phyloP scores from a whole-genome alignment of 2,797 vertebrate genomes.

The Buceros bicornis region DNA sequence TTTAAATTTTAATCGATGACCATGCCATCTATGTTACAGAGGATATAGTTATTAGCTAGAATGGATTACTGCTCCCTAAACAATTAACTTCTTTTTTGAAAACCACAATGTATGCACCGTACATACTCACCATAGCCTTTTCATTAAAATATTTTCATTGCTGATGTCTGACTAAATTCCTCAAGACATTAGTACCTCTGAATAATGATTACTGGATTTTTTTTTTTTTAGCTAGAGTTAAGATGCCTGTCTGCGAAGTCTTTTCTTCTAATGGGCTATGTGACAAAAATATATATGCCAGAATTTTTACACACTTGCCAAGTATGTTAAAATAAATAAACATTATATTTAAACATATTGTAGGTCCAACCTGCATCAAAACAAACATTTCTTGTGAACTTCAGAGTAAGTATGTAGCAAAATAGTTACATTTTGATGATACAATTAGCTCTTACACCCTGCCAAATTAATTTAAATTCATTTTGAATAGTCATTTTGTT shows the following conservation, averaged over 20 bases:
- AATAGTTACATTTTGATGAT: background rate
- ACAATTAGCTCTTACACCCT: background rate
- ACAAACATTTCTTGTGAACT: background rate
- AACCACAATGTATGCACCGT: background rate
- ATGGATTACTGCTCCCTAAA: background rate
- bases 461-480: background rate
- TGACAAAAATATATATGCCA: background rate
- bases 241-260: background rate
- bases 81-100: background rate
- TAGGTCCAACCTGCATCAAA: background rate
- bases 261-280: background rate
- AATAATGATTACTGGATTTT: background rate
- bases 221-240: background rate
- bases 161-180: background rate
- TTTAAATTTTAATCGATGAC: background rate
- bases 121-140: background rate
- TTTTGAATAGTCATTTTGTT: background rate
- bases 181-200: background rate
- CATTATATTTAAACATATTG: background rate
- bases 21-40: background rate
- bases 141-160: background rate
- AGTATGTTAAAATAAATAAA: background rate
- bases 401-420: background rate
- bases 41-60: background rate
- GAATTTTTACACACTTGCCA: background rate